Evolutionary conservation across 2,888 invertebrate species (phyloP).

Genomic region (Apomyelois bistriatella): DNA sequence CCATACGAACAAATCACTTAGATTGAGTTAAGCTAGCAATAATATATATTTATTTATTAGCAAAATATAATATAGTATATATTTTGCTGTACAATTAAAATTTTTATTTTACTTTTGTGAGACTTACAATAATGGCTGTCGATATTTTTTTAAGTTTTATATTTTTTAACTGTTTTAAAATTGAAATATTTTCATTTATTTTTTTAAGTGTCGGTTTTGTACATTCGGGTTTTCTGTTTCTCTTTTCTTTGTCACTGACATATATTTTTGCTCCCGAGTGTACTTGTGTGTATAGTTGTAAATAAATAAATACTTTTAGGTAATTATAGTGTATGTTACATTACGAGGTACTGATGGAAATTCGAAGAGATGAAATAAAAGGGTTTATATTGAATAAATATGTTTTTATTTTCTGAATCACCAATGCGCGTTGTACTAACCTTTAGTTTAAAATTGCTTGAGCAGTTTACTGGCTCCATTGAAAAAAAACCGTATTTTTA

Average conservation of each 20-base stretch:
- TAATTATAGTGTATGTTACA: constrained; percentile 19
- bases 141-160: constrained; percentile 28
- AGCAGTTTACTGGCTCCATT: too few species aligned
- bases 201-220: constrained; percentile 18
- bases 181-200: constrained; percentile 30
- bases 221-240: neutral
- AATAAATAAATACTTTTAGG: constrained; percentile 33
- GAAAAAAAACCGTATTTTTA: too few species aligned
- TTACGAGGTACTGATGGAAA: constrained; percentile 26
- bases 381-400: constrained; percentile 31
- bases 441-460: too few species aligned
- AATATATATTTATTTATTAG: too few species aligned
- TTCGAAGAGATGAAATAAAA: constrained; percentile 28
- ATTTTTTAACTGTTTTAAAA: constrained; percentile 20
- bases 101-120: constrained; percentile 29
- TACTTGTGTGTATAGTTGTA: constrained; percentile 31
- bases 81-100: neutral
- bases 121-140: constrained; percentile 50
- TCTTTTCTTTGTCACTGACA: neutral
- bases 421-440: too few species aligned
- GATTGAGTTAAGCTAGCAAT: too few species aligned
- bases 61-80: too few species aligned
- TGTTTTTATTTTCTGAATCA: constrained; percentile 16
- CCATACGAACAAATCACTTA: too few species aligned
- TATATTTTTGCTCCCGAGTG: neutral